Evolutionary conservation across 2,888 invertebrate species (phyloP).

Genomic region (Dusona sp.): DNA sequence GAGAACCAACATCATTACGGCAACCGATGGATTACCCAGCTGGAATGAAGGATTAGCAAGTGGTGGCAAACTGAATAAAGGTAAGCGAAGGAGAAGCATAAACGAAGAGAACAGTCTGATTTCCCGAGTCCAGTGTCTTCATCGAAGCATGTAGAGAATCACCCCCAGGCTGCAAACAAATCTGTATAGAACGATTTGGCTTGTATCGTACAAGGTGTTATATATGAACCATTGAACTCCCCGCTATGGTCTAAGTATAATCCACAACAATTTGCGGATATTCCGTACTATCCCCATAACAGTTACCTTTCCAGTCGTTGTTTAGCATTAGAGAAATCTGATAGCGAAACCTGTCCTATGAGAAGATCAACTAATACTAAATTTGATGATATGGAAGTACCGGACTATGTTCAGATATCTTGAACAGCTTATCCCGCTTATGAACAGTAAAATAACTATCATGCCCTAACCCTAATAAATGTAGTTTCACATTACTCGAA

Average conservation of each 20-base stretch:
- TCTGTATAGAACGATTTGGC: conserved; percentile 8
- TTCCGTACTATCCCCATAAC: conserved; percentile 32
- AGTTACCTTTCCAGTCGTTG: not conserved
- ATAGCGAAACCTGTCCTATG: conserved; percentile 12
- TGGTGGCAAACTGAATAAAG: conserved; percentile 53
- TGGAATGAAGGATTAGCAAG: conserved; percentile 39
- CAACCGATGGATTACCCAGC: conserved; percentile 69
- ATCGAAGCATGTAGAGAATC: conserved; percentile 36
- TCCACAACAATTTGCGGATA: conserved; percentile 25
- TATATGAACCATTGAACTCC: conserved; percentile 1
- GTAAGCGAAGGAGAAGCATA: conserved; percentile 47
- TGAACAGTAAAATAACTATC: not conserved
- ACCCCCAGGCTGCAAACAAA: conserved; percentile 7
- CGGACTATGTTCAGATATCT: not conserved
- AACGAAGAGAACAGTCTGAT: not conserved
- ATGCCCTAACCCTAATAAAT: not conserved
- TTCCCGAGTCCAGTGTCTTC: conserved; percentile 25
- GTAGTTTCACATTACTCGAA: not conserved
- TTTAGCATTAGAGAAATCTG: conserved; percentile 10
- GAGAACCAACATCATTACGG: conserved; percentile 75
- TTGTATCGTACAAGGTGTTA: conserved; percentile 21
- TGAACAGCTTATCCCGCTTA: not conserved
- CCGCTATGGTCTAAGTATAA: conserved; percentile 12
- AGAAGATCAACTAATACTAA: not conserved
- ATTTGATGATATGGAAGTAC: not conserved